A percentile compares a stretch with the other conserved stretches of the same genome.
Evolutionary conservation across 2,113 vertebrate species (phyloP).

Genomic region (Trochalopteron elliotii): DNA sequence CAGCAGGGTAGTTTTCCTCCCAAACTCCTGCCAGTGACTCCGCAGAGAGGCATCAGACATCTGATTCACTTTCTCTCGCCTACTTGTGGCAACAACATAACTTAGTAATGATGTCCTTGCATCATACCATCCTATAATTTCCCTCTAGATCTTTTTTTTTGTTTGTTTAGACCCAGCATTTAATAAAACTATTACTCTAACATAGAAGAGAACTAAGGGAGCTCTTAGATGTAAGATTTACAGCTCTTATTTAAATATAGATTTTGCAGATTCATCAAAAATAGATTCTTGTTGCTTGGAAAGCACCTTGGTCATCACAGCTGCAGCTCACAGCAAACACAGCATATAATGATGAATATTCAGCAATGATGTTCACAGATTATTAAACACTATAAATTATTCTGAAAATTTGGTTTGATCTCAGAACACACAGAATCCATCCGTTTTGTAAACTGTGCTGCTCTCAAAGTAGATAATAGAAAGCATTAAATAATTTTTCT

Average conservation of each 20-base stretch:
- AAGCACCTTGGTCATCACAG: not conserved
- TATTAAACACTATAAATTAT: conserved; percentile 16
- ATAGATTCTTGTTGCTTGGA: not conserved
- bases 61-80: not conserved
- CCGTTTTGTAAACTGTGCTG: not conserved
- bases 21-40: not conserved
- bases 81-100: not conserved
- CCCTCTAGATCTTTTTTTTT: not conserved
- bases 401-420: conserved; percentile 46
- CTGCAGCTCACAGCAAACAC: not conserved
- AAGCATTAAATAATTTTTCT: conserved; percentile 27
- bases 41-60: not conserved
- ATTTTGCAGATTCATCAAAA: not conserved
- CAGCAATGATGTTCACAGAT: not conserved
- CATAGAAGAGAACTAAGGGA: not conserved
- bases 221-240: conserved; percentile 7
- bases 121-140: not conserved
- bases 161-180: not conserved
- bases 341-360: not conserved
- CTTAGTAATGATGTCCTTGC: not conserved
- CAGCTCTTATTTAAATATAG: not conserved
- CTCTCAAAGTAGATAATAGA: conserved; percentile 17
- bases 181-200: not conserved
- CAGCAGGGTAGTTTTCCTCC: not conserved
- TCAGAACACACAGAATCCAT: conserved; percentile 9